A percentile compares a stretch with the other conserved stretches of the same genome.
phyloP scores from a whole-genome alignment of 2,797 vertebrate species.

The Eulemur coronatus region DNA sequence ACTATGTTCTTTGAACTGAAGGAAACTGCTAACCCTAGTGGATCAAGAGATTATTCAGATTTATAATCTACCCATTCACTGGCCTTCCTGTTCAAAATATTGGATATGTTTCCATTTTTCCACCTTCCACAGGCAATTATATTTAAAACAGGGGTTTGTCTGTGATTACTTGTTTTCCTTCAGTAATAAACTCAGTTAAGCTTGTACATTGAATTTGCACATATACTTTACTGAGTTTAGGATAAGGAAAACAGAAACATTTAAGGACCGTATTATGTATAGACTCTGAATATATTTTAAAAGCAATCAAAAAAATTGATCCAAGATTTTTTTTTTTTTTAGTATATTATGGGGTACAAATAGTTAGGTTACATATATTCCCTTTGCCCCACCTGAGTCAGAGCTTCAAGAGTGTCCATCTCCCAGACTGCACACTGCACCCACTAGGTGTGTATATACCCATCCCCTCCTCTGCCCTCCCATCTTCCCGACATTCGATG shows the following conservation, averaged over 20 bases:
- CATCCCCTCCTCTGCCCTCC: too few species aligned
- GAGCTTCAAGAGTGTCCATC: too few species aligned
- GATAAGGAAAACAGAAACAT: not conserved
- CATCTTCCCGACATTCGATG: too few species aligned
- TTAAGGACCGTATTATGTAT: not conserved
- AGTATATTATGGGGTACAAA: too few species aligned
- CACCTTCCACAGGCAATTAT: not conserved
- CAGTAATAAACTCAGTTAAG: not conserved
- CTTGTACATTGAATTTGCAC: not conserved
- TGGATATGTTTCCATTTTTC: not conserved
- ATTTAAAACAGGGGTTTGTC: not conserved
- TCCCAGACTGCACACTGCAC: too few species aligned
- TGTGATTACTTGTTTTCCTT: not conserved
- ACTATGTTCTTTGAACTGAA: not conserved
- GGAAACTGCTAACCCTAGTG: not conserved
- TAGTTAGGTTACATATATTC: too few species aligned
- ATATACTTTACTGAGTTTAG: not conserved
- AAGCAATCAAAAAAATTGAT: not conserved
- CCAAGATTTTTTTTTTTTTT: not conserved
- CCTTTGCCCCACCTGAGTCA: too few species aligned
- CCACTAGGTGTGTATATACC: too few species aligned
- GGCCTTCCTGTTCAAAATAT: not conserved
- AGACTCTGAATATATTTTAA: not conserved
- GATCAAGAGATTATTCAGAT: not conserved
- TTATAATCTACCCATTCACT: not conserved